Conservation (phyloP, 1,140 invertebrate genomes). For the Pachyrhynchus sulphureomaculatus region DNA sequence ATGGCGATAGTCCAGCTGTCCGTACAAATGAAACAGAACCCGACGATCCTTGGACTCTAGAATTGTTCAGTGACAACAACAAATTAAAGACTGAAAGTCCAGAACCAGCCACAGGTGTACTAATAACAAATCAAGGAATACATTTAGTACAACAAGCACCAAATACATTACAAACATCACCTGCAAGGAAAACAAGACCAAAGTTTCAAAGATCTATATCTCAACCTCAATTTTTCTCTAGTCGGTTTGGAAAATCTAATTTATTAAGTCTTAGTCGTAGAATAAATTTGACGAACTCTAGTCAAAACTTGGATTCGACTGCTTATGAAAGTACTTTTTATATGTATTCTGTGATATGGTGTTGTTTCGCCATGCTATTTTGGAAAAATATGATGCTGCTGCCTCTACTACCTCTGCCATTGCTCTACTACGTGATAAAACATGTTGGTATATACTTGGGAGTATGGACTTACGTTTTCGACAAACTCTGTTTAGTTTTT, state of each 20-base stretch:
- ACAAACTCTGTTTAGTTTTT: constrained; percentile 39
- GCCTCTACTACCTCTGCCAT: constrained; percentile 64
- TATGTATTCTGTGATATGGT: constrained; percentile 67
- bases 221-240: constrained; percentile 40
- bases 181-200: constrained; percentile 20
- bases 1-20: constrained; percentile 1
- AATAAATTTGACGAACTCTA: constrained; percentile 30
- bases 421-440: constrained; percentile 65
- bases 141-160: constrained; percentile 25
- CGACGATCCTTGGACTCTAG: constrained; percentile 35
- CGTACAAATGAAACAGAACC: background rate
- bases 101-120: constrained; percentile 25
- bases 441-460: constrained; percentile 57
- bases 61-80: constrained; percentile 41
- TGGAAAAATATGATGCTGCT: constrained; percentile 74
- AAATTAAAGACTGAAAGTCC: constrained; percentile 9
- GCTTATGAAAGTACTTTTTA: constrained; percentile 54
- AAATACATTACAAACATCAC: background rate
- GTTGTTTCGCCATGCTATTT: constrained; percentile 67
- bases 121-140: constrained; percentile 36
- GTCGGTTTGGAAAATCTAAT: constrained; percentile 22
- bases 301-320: constrained; percentile 26
- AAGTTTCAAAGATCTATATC: constrained; percentile 45
- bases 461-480: constrained; percentile 51
- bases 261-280: constrained; percentile 26